These are phyloP conservation scores for Triplophysa bombifrons DNA, from an alignment of 2,797 vertebrate genomes.

Conservation along the genomic window DNA sequence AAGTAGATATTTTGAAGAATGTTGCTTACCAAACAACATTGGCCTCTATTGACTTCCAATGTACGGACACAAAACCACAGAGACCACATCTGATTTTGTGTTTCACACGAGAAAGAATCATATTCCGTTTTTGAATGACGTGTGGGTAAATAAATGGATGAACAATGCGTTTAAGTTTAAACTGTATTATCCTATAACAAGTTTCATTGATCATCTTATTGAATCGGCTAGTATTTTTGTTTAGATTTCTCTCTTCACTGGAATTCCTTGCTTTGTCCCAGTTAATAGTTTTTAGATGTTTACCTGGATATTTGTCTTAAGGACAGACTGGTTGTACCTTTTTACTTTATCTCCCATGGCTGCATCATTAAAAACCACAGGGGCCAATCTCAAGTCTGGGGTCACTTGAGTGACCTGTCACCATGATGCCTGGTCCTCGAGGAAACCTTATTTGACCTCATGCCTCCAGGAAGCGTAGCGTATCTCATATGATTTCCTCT, in stretches of 20 bases:
- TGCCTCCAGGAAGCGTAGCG: constrained; percentile 20
- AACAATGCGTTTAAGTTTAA: too few species aligned
- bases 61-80: too few species aligned
- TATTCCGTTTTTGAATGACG: too few species aligned
- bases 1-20: too few species aligned
- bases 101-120: too few species aligned
- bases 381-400: constrained; percentile 56
- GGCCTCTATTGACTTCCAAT: too few species aligned
- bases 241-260: background rate
- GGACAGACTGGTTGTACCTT: constrained; percentile 16
- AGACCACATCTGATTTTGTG: too few species aligned
- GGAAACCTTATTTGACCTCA: constrained; percentile 50
- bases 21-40: too few species aligned
- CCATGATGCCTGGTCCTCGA: constrained; percentile 37
- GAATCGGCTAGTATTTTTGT: background rate
- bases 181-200: background rate
- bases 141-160: too few species aligned
- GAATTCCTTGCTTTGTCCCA: background rate
- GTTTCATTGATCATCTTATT: background rate
- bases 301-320: constrained; percentile 20
- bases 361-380: constrained; percentile 68
- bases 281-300: background rate
- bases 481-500: constrained; percentile 32
- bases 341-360: constrained; percentile 46
- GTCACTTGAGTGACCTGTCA: constrained; percentile 37